Conservation (phyloP, 35 echinoderm and acorn worm genomes). For the Ophiothrix spiculata region DNA sequence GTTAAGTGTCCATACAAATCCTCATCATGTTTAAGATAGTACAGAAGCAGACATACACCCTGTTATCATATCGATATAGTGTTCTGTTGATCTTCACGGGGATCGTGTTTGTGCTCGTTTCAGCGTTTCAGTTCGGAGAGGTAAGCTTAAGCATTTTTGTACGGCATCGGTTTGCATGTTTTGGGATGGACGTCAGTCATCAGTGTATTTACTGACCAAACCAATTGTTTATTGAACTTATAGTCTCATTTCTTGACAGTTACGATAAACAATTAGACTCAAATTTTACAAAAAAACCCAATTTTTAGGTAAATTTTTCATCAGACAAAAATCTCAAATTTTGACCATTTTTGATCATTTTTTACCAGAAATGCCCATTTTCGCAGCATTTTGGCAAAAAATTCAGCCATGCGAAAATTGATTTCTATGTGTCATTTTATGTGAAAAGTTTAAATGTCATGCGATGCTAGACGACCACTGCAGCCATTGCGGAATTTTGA, state of each 20-base stretch:
- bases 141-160: conserved; percentile 20
- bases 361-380: no score
- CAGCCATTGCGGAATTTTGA: no score
- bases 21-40: conserved; percentile 68
- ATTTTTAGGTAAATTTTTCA: no score
- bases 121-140: conserved; percentile 97
- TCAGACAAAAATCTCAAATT: no score
- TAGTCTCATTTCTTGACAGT: background rate
- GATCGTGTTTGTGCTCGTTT: conserved; percentile 70
- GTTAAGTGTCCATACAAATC: background rate
- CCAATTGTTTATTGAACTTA: background rate
- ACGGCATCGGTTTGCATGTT: background rate
- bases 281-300: background rate
- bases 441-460: no score
- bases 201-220: background rate
- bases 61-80: conserved; percentile 82
- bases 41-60: conserved; percentile 93
- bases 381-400: no score
- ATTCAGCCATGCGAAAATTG: no score
- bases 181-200: background rate
- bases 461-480: no score
- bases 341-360: no score
- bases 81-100: conserved; percentile 72
- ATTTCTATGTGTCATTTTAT: no score
- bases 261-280: background rate